Evolutionary conservation across 2,888 invertebrate genomes (phyloP), one percentile per base, ranked within the genome.

Genomic region (Drosophila flavopinicola): DNA sequence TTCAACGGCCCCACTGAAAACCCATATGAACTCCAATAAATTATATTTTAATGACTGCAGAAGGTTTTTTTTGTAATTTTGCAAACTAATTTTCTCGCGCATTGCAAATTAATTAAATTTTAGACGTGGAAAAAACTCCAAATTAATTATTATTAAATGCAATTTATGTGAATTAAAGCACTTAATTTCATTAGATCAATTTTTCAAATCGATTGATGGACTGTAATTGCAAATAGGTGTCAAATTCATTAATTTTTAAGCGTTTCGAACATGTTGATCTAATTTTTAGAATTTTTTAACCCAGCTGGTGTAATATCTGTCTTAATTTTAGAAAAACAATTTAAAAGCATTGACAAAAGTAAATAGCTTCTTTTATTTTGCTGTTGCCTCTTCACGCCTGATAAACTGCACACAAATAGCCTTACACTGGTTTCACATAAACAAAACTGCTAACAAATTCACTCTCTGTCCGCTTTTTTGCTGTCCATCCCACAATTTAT

Each of bases 11-110:
- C 7, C 13, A 10, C 17, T 37, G 39, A 25, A 32, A 20, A 20
- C 23, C 24, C 27, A 47, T 48, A 13, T 37, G 17, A 52, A 33
- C 30, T 24, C 3, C 9, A n/a, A 9, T 11, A 41, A 20, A 49
- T 37, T 38, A n/a, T 11, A 29, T 45, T 29, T 33, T 25, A 41
- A 54, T 38, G 42, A 23, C 37, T n/a, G 6, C 1, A 15, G 15
- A 17, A 15, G n/a, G n/a, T n/a, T n/a, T n/a, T n/a, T n/a, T n/a
- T n/a, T n/a, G n/a, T n/a, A n/a, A n/a, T n/a, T n/a, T n/a, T n/a
- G n/a, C n/a, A n/a, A n/a, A n/a, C n/a, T n/a, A n/a, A n/a, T n/a
- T n/a, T n/a, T n/a, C n/a, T n/a, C 17, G 6, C 10, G 17, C n/a
- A n/a, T n/a, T n/a, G 15, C 15, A 17, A 35, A 37, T 17, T 15